phyloP scores from a whole-genome alignment of 2,113 vertebrate species.

The Myrmophylax atrothorax region DNA sequence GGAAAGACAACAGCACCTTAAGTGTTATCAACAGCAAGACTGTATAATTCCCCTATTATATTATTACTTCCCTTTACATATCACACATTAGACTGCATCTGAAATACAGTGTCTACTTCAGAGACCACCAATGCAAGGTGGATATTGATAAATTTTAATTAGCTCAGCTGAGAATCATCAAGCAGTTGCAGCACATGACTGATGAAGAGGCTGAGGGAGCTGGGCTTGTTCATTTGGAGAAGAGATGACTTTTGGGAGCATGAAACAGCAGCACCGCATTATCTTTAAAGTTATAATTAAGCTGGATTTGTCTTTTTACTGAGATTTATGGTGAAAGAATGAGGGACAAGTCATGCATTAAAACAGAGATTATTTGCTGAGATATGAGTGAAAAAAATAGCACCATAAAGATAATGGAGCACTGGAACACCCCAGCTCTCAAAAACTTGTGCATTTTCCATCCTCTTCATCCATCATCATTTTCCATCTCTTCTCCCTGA shows the following conservation, averaged over 20 bases:
- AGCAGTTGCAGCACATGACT: background rate
- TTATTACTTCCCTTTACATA: background rate
- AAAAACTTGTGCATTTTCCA: rapidly evolving
- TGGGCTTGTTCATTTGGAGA: background rate
- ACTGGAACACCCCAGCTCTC: background rate
- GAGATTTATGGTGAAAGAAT: background rate
- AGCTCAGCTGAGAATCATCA: background rate
- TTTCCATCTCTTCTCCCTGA: background rate
- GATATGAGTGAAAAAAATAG: background rate
- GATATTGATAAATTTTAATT: background rate
- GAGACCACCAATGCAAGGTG: background rate
- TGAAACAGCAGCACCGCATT: background rate
- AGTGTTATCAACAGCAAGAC: background rate
- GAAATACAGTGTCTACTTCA: background rate
- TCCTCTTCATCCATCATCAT: background rate
- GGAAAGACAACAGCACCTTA: background rate
- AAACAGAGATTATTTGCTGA: background rate
- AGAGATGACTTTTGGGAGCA: background rate
- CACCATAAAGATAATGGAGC: background rate
- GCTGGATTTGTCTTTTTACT: background rate
- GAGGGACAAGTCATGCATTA: background rate
- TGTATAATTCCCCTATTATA: background rate
- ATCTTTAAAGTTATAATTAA: background rate
- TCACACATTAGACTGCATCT: background rate
- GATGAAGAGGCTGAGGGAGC: background rate